Evolutionary conservation across 2,113 vertebrate genomes (phyloP).

Genomic region (Aspiorhynchus laticeps): DNA sequence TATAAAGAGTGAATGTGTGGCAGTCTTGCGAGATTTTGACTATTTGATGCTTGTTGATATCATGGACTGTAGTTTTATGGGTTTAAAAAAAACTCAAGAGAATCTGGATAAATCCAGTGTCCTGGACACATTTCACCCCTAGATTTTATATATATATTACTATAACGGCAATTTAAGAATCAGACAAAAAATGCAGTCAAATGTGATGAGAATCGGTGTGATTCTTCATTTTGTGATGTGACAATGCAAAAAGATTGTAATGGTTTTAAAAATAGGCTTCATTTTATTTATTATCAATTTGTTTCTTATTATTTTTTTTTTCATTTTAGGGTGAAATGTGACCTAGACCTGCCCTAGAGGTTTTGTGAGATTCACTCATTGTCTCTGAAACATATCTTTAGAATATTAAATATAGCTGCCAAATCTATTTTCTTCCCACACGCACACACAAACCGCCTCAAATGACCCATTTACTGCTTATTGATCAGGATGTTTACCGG

Average conservation of each 20-base stretch:
- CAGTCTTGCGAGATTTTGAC: neutral
- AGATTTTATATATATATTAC: neutral
- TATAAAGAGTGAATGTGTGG: constrained; percentile 3
- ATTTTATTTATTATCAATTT: neutral
- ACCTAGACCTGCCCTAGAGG: neutral
- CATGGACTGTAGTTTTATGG: constrained; percentile 4
- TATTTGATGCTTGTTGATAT: constrained; percentile 23
- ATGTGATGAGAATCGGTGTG: neutral
- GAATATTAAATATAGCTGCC: constrained; percentile 4
- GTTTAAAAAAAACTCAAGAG: neutral
- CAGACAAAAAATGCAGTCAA: neutral
- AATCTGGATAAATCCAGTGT: constrained; percentile 9
- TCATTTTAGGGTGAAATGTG: constrained; percentile 19
- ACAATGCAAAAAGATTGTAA: neutral
- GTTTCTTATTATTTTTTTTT: neutral
- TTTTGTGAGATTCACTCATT: neutral
- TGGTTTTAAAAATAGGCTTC: neutral
- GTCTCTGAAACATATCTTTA: constrained; percentile 15
- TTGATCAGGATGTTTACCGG: constrained; percentile 29
- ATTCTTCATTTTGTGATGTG: too few species aligned
- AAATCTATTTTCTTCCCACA: neutral
- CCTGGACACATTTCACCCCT: constrained; percentile 5
- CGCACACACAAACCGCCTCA: neutral
- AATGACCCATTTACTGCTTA: constrained; percentile 31
- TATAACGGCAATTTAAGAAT: neutral